A percentile compares a stretch with the other conserved stretches of the same genome.
phyloP scores from a whole-genome alignment of 2,113 vertebrate species.

The Neogale vison region DNA sequence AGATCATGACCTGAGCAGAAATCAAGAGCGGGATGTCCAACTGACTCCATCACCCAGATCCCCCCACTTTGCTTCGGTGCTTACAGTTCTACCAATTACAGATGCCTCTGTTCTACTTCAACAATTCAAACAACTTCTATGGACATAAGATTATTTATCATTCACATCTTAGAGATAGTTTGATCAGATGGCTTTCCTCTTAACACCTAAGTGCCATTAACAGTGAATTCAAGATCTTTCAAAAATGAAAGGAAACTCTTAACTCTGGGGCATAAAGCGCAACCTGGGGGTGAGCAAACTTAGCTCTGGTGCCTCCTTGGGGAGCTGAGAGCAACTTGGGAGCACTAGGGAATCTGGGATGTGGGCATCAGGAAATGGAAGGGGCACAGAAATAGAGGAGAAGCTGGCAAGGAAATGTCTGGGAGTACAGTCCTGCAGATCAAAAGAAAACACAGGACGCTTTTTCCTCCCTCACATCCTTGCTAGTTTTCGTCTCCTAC shows the following conservation, averaged over 20 bases:
- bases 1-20: neutral
- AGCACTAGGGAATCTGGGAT: neutral
- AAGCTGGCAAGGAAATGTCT: neutral
- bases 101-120: neutral
- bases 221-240: conserved; percentile 8
- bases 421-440: rapidly evolving
- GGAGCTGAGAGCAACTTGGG: neutral
- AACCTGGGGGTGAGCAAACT: neutral
- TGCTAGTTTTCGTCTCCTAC: neutral
- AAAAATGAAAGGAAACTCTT: neutral
- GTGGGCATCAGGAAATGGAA: rapidly evolving
- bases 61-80: neutral
- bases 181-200: neutral
- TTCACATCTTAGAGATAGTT: neutral
- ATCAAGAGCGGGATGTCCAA: neutral
- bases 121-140: neutral
- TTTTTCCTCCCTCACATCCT: neutral
- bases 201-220: neutral
- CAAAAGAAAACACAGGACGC: neutral
- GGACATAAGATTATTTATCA: neutral
- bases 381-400: neutral
- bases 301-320: neutral
- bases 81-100: neutral
- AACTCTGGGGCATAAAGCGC: no score
- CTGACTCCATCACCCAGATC: neutral